phyloP scores from a whole-genome alignment of 2,113 vertebrate species.

The Perca fluviatilis region DNA sequence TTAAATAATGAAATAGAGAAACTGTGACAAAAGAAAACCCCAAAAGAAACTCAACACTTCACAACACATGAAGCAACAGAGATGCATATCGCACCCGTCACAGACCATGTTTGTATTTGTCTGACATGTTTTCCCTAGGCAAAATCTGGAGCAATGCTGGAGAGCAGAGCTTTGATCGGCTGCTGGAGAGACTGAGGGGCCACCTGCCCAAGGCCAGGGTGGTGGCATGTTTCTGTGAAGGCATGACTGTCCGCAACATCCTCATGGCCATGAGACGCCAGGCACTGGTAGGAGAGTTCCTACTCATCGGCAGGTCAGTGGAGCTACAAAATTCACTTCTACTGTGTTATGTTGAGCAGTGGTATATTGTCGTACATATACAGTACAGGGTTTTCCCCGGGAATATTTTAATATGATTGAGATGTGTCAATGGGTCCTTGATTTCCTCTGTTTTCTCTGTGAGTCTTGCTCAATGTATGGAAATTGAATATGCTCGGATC shows the following conservation, averaged over 20 bases:
- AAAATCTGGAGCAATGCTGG: constrained; percentile 99
- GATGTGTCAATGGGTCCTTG: background rate
- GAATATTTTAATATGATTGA: background rate
- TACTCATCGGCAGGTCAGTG: constrained; percentile 97
- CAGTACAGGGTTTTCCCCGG: background rate
- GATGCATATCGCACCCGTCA: background rate
- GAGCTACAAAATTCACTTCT: background rate
- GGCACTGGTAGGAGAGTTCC: constrained; percentile 92
- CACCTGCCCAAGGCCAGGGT: constrained; percentile 97
- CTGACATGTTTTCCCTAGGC: constrained; percentile 60
- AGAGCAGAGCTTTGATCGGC: constrained; percentile 94
- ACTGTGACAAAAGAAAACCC: background rate
- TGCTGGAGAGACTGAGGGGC: constrained; percentile 90
- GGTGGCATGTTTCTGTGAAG: constrained; percentile 98
- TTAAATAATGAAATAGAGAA: background rate
- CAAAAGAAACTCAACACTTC: background rate
- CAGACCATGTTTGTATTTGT: constrained; percentile 26
- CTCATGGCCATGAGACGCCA: constrained; percentile 97
- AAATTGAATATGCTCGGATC: background rate
- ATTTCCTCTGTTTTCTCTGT: background rate
- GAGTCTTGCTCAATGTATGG: background rate
- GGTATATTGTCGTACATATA: background rate
- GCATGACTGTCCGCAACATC: constrained; percentile 97
- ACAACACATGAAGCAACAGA: background rate
- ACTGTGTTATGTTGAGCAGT: background rate